Conservation (phyloP, 2,797 vertebrate species). For the Poecilia velifera region DNA sequence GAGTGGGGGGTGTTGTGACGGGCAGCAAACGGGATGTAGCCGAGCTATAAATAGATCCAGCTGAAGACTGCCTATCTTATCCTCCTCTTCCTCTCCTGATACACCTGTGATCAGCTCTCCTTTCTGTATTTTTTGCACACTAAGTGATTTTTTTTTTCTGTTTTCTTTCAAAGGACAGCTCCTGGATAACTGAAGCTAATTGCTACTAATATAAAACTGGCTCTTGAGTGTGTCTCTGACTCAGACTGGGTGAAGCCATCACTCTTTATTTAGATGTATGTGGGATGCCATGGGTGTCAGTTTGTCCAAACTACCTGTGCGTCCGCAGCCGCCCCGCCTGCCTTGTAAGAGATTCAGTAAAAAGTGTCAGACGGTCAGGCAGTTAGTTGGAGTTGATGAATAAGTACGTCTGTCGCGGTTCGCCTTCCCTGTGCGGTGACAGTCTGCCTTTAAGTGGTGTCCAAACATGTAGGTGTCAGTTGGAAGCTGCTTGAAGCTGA, state of each 20-base stretch:
- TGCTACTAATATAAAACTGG: constrained; percentile 48
- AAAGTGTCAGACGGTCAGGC: background rate
- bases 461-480: constrained; percentile 34
- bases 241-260: constrained; percentile 61
- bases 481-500: constrained; percentile 1
- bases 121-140: constrained; percentile 10
- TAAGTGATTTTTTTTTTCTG: constrained; percentile 1
- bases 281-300: constrained; percentile 30
- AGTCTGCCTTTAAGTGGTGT: constrained; percentile 37
- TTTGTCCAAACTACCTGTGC: constrained; percentile 7
- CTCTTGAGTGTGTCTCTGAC: constrained; percentile 32
- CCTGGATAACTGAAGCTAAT: background rate
- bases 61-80: constrained; percentile 40
- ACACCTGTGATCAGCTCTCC: constrained; percentile 33
- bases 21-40: constrained; percentile 46
- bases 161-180: constrained; percentile 1
- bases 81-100: constrained; percentile 5
- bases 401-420: constrained; percentile 8
- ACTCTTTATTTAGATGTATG: constrained; percentile 13
- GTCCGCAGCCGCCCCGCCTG: background rate
- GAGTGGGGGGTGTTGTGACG: constrained; percentile 50
- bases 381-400: constrained; percentile 19
- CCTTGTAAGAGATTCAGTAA: constrained; percentile 5
- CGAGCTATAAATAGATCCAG: constrained; percentile 72
- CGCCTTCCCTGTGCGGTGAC: constrained; percentile 18